Conservation (phyloP, 2,797 vertebrate species). For the Sebastes itinus region DNA sequence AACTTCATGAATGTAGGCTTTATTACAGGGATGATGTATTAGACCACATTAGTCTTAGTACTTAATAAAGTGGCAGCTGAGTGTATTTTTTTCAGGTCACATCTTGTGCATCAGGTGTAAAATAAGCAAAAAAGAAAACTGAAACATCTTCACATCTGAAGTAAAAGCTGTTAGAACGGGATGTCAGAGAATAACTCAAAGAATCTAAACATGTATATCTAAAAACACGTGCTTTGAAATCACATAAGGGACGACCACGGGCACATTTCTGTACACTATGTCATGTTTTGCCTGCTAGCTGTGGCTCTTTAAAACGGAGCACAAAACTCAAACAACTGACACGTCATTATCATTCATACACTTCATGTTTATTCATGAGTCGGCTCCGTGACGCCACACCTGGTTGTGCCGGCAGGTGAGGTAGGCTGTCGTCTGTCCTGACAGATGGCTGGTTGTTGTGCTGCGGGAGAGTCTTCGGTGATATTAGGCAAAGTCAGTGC, state of each 20-base stretch:
- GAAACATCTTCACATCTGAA: background rate
- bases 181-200: background rate
- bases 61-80: background rate
- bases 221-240: background rate
- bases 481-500: background rate
- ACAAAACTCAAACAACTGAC: background rate
- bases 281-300: background rate
- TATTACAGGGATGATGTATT: background rate
- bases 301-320: background rate
- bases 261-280: background rate
- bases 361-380: slow-evolving; percentile 4
- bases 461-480: background rate
- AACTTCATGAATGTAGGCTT: background rate
- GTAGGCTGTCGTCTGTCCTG: background rate
- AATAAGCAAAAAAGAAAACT: background rate
- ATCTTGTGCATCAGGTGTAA: background rate
- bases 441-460: slow-evolving; percentile 12
- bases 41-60: background rate
- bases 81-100: background rate
- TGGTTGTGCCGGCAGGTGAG: slow-evolving; percentile 12
- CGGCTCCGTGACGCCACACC: background rate
- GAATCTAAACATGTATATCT: background rate
- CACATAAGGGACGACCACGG: background rate
- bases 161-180: background rate
- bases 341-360: background rate